Evolutionary conservation across 2,113 vertebrate species (phyloP).

Genomic region (Fregata magnificens): DNA sequence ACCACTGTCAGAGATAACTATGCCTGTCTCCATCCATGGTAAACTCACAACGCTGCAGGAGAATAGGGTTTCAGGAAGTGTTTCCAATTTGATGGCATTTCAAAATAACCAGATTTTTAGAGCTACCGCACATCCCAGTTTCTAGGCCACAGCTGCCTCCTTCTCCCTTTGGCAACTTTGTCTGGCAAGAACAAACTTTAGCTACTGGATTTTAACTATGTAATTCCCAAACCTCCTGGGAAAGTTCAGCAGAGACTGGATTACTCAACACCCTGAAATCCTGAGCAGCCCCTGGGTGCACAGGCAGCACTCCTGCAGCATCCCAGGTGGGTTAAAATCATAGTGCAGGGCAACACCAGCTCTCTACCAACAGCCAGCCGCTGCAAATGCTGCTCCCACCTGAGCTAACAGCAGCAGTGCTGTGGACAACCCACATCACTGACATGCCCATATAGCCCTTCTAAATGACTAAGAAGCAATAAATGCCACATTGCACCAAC

Average conservation of each 20-base stretch:
- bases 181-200: rapidly evolving
- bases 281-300: neutral
- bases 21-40: neutral
- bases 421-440: rapidly evolving
- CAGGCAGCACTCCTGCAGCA: neutral
- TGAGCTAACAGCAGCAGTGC: neutral
- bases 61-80: neutral
- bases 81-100: neutral
- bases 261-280: neutral
- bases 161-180: neutral
- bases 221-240: neutral
- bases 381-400: neutral
- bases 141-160: neutral
- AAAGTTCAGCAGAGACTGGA: neutral
- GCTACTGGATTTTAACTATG: neutral
- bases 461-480: neutral
- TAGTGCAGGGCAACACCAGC: neutral
- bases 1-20: no score
- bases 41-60: neutral
- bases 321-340: neutral
- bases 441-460: neutral
- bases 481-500: neutral
- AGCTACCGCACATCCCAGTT: neutral
- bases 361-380: rapidly evolving
- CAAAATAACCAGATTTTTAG: neutral